A percentile compares a stretch with the other conserved stretches of the same genome.
These are phyloP conservation scores for Odobenus rosmarus DNA, from an alignment of 2,113 vertebrate species.

Conservation along the genomic window DNA sequence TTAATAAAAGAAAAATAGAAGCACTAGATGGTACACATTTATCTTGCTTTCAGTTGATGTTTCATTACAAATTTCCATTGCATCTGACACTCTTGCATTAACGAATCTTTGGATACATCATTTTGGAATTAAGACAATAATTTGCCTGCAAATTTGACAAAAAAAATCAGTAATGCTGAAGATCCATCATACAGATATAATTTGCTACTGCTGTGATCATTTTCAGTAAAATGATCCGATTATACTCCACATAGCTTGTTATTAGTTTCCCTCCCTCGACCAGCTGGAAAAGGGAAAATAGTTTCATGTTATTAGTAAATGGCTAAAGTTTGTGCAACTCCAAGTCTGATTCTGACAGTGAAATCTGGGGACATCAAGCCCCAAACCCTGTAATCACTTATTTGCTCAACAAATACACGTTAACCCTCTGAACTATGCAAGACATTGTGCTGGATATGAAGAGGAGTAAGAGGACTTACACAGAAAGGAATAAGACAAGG, in stretches of 20 bases:
- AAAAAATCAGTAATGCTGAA: slow-evolving; percentile 59
- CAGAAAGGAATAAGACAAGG: not conserved
- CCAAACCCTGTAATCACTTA: not conserved
- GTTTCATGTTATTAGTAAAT: slow-evolving; percentile 15
- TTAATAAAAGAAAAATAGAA: slow-evolving; percentile 61
- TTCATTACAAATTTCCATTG: slow-evolving; percentile 39
- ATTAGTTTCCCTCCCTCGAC: slow-evolving; percentile 11
- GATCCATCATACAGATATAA: slow-evolving; percentile 70
- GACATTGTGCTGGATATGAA: not conserved
- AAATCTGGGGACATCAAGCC: not conserved
- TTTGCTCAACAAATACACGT: not conserved
- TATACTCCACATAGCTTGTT: slow-evolving; percentile 24
- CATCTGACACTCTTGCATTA: slow-evolving; percentile 14
- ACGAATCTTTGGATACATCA: slow-evolving; percentile 68
- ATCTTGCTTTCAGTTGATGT: slow-evolving; percentile 20
- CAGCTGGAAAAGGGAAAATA: slow-evolving; percentile 55
- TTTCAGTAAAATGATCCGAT: slow-evolving; percentile 66
- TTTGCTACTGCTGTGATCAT: slow-evolving; percentile 74
- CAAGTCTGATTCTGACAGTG: slow-evolving; percentile 3
- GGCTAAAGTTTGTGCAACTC: slow-evolving; percentile 10
- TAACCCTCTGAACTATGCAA: not conserved
- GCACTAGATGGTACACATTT: not conserved
- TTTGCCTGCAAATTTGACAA: slow-evolving; percentile 75
- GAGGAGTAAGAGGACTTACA: not conserved
- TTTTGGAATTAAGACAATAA: slow-evolving; percentile 73